phyloP scores from a whole-genome alignment of 2,797 vertebrate genomes.

The Antrozous pallidus region DNA sequence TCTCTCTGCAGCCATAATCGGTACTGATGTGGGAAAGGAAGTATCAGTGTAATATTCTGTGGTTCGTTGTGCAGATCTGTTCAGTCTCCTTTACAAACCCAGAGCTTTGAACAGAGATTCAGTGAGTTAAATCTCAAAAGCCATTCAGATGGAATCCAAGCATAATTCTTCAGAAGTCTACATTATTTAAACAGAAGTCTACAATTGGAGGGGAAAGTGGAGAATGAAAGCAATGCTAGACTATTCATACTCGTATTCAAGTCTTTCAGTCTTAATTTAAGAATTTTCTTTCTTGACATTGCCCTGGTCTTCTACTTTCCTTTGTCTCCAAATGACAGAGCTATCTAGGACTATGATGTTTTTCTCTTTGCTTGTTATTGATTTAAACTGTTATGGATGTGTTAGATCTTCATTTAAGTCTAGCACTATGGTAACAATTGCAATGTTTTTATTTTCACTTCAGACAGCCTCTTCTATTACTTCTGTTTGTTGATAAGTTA shows the following conservation, averaged over 20 bases:
- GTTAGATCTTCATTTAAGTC: conserved; percentile 76
- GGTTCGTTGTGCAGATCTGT: conserved; percentile 71
- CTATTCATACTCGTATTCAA: conserved; percentile 75
- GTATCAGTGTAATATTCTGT: conserved; percentile 63
- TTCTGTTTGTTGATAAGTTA: conserved; percentile 54
- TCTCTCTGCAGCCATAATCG: conserved; percentile 61
- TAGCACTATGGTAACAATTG: conserved; percentile 70
- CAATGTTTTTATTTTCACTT: conserved; percentile 66
- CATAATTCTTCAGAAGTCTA: conserved; percentile 81
- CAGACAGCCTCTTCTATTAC: conserved; percentile 60
- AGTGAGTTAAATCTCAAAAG: conserved; percentile 78
- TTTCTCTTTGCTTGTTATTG: conserved; percentile 78
- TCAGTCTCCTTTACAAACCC: conserved; percentile 61
- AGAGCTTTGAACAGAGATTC: conserved; percentile 73
- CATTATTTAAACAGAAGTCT: conserved; percentile 79
- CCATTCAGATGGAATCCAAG: conserved; percentile 72
- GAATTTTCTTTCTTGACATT: background rate
- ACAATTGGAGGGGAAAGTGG: background rate
- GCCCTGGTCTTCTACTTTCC: background rate
- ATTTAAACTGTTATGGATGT: conserved; percentile 72
- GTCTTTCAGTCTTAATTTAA: conserved; percentile 75
- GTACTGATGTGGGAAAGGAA: conserved; percentile 66
- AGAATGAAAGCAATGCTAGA: conserved; percentile 69
- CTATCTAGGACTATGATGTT: conserved; percentile 63
- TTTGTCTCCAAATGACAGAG: conserved; percentile 32